Evolutionary conservation across 1,140 invertebrate genomes (phyloP).

Genomic region (Saccostrea glomerata): DNA sequence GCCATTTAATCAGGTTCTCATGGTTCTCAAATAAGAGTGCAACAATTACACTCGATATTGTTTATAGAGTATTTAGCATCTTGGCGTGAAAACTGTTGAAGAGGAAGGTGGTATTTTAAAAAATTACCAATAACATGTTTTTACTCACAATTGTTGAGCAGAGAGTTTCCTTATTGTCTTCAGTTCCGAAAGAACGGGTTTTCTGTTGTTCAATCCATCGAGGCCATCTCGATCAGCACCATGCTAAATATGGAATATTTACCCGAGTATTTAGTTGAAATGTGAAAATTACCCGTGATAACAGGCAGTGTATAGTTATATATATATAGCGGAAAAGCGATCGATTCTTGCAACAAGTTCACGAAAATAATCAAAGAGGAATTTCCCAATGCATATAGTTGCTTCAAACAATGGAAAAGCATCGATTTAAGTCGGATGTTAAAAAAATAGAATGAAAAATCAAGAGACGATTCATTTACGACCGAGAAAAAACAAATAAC

Average conservation of each 20-base stretch:
- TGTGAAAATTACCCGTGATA: conserved; percentile 14
- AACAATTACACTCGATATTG: no score
- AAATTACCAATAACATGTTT: no score
- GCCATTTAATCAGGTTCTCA: no score
- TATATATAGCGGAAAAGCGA: background rate
- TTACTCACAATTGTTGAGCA: background rate
- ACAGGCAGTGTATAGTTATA: background rate
- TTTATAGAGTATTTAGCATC: no score
- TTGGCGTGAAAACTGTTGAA: no score
- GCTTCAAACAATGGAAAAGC: background rate
- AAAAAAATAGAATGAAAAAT: background rate
- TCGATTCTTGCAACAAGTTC: background rate
- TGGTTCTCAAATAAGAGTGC: no score
- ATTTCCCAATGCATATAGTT: background rate
- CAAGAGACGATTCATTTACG: background rate
- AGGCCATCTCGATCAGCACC: background rate
- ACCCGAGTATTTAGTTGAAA: conserved; percentile 9
- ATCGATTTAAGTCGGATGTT: background rate
- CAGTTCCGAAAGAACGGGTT: background rate
- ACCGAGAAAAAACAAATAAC: background rate
- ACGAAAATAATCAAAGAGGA: background rate
- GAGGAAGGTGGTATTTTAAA: no score
- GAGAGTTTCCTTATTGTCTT: background rate
- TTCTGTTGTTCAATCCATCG: background rate
- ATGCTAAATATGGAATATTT: background rate